Conservation (phyloP, 2,888 invertebrate genomes). For the Cabera pusaria region DNA sequence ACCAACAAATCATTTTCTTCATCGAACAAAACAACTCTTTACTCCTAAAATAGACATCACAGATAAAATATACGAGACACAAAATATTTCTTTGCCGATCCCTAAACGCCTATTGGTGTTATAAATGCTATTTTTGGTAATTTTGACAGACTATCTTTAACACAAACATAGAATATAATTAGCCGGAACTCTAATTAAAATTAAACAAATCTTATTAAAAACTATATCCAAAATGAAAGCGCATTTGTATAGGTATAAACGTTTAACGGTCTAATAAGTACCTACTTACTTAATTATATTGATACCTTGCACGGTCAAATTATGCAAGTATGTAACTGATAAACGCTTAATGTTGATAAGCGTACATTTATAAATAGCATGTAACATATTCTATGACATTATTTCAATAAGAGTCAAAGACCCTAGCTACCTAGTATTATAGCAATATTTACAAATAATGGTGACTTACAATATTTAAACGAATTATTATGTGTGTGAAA, state of each 20-base stretch:
- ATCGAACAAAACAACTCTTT: conserved; percentile 53
- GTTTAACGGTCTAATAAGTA: conserved; percentile 1
- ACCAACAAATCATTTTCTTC: conserved; percentile 58
- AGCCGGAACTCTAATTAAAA: conserved; percentile 1
- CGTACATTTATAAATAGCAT: conserved; percentile 19
- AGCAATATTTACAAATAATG: no score
- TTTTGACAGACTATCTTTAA: conserved; percentile 13
- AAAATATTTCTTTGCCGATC: conserved; percentile 51
- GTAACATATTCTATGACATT: conserved; percentile 3
- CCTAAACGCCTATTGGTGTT: conserved; percentile 11
- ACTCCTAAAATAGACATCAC: conserved; percentile 76
- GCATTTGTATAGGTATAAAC: conserved; percentile 1
- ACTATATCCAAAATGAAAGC: neutral
- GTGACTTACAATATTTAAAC: no score
- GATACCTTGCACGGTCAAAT: conserved; percentile 32
- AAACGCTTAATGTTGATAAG: conserved; percentile 17
- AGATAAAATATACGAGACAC: conserved; percentile 77
- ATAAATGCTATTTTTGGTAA: conserved; percentile 13
- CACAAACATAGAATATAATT: conserved; percentile 6
- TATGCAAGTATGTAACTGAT: conserved; percentile 30
- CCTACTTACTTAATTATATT: conserved; percentile 18
- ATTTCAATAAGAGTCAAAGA: no score
- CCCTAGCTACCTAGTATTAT: no score
- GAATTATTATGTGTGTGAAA: no score
- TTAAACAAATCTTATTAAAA: conserved; percentile 1